A percentile compares a stretch with the other conserved stretches of the same genome.
Conservation (phyloP, 2,888 invertebrate species). For the Netelia melanura region DNA sequence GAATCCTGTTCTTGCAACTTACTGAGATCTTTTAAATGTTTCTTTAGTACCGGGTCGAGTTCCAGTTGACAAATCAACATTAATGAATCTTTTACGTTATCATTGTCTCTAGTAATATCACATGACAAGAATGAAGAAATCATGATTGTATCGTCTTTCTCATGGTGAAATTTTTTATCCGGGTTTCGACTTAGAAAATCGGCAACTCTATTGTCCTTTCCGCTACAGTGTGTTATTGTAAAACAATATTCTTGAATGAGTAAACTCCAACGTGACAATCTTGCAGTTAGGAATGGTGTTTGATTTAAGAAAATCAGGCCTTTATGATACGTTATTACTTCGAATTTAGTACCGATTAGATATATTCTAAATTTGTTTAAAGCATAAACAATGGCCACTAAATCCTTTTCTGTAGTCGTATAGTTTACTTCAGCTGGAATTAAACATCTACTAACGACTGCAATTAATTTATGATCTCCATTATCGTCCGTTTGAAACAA, state of each 20-base stretch:
- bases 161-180: not conserved
- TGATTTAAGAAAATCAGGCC: conserved; percentile 70
- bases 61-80: conserved; percentile 22
- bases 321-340: conserved; percentile 62
- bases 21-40: conserved; percentile 5
- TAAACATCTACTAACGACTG: conserved; percentile 70
- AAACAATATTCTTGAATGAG: not conserved
- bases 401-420: conserved; percentile 30
- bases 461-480: conserved; percentile 57
- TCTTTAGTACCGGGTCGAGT: not conserved
- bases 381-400: conserved; percentile 67
- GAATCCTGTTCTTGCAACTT: conserved; percentile 17
- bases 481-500: conserved; percentile 58
- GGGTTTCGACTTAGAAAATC: not conserved
- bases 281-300: not conserved
- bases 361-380: conserved; percentile 59
- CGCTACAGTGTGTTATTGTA: conserved; percentile 49
- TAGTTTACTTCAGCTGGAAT: conserved; percentile 20
- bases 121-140: not conserved
- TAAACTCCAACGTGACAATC: not conserved
- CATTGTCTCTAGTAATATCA: not conserved
- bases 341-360: conserved; percentile 69
- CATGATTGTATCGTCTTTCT: not conserved
- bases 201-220: conserved; percentile 65
- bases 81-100: conserved; percentile 13